Conservation (phyloP, 1,140 invertebrate genomes). For the Drosophila nikananu region DNA sequence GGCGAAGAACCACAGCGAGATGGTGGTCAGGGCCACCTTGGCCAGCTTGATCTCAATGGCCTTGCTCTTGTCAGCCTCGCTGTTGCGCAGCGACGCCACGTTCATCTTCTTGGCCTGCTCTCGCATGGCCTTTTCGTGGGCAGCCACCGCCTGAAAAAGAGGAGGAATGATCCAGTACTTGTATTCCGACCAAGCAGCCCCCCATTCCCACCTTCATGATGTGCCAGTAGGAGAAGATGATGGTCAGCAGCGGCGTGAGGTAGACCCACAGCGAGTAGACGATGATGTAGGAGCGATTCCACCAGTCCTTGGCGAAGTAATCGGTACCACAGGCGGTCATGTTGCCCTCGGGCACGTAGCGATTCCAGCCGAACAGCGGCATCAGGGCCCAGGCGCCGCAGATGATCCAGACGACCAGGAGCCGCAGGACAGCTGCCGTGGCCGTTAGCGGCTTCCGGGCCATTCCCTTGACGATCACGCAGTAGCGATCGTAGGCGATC, state of each 20-base stretch:
- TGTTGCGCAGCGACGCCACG: slow-evolving; percentile 88
- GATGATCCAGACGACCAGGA: slow-evolving; percentile 90
- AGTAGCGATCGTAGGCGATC: slow-evolving; percentile 93
- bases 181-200: too few relatives aligned
- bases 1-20: slow-evolving; percentile 91
- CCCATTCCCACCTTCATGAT: slow-evolving; percentile 87
- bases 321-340: slow-evolving; percentile 93
- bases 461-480: slow-evolving; percentile 93
- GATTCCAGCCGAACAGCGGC: slow-evolving; percentile 93
- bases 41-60: slow-evolving; percentile 88
- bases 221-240: slow-evolving; percentile 91
- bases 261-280: slow-evolving; percentile 89
- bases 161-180: background rate
- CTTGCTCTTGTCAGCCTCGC: slow-evolving; percentile 88
- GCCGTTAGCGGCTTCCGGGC: slow-evolving; percentile 90
- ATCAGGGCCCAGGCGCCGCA: slow-evolving; percentile 89
- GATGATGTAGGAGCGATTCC: slow-evolving; percentile 88
- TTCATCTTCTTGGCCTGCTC: slow-evolving; percentile 92
- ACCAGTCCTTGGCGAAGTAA: slow-evolving; percentile 89
- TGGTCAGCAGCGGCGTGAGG: slow-evolving; percentile 88
- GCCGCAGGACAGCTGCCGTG: slow-evolving; percentile 89
- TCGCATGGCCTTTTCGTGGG: slow-evolving; percentile 90
- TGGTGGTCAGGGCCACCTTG: slow-evolving; percentile 90
- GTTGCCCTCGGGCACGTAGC: slow-evolving; percentile 93
- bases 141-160: slow-evolving; percentile 87